Base-by-base conservation (phyloP, 2,888 invertebrate species). In the Napeogenes sylphis region DNA sequence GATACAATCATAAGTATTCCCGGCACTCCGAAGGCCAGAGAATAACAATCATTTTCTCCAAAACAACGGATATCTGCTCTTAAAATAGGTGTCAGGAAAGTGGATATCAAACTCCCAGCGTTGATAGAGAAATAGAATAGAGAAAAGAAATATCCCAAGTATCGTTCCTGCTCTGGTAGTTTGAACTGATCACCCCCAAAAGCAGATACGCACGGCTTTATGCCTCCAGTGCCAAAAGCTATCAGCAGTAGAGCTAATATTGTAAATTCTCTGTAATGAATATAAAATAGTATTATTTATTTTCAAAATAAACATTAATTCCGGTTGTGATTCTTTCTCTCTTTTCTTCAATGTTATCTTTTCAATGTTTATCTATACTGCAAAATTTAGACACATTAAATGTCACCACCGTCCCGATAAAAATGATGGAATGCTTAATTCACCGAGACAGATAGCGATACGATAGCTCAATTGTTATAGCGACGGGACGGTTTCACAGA, bases 121-220 rank as follows among this genome's bases (percentile, higher is more conserved):
- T 98, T 99, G 77, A 99, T 98, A 55, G 97, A 91, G 78, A 98
- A 97, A 88, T 99, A 99, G 83, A 98, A 99, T 1, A 98, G 87
- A 0, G 98, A 98, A 88, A 99, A 99, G 88, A 97, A 99, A 65
- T 93, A 93, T 14, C 94, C 94, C 65, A 98, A 87, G 78, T 96
- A 94, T 72, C 88, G 89, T 72, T 94, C 94, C 85, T 98, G 96
- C 69, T 95, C 94, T 0, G 96, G 96, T 56, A 96, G 73, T 56
- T 93, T 91, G 83, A 98, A 98, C 85, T 98, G 98, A 82, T 99
- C 98, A 0, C 98, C 98, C 0, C 98, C 99, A 81, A 99, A 98
- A 0, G 98, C 97, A 0, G 97, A 93, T 0, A 99, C 98, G 77
- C 98, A 98, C 0, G 98, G 98, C 78, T 99, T 99, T 73, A 99